Base-by-base conservation (phyloP, 2,888 invertebrate species). In the Tortrix viridana region DNA sequence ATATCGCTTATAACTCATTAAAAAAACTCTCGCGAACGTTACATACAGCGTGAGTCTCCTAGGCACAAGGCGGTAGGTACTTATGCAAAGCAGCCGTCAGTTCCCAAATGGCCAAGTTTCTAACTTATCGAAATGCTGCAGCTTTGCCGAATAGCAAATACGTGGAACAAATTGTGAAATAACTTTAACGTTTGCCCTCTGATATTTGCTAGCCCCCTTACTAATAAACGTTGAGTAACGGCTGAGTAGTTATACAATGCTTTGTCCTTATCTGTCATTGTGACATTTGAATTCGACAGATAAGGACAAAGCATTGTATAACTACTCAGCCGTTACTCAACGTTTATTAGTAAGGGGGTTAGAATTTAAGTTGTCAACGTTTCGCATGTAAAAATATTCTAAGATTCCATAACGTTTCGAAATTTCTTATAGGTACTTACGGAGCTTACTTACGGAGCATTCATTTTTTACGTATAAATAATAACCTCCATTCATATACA, bases 81-180 rank as follows among this genome's bases (percentile, higher is more conserved):
- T 23, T 62, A n/a, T n/a, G 62, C 46, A 52, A 61, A 56, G 38
- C 50, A 62, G 50, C 16, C 43, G 53, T 49, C 49, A 60, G 60
- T 41, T 62, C 71, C 71, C 71, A 74, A 78, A 78, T 73, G 74
- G 67, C 62, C 68, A 74, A 82, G 71, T 79, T 81, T 65, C 53
- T 65, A 77, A 80, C 69, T 82, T 79, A 75, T 79, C 72, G 72
- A 66, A 71, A 62, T 63, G 65, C 62, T 60, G 50, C 67, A 61
- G 60, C 57, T 55, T 56, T 53, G 53, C 50, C 18, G 52, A 65
- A 65, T 65, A 61, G 20, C 56, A 67, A 59, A 61, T 61, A 65
- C 54, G 61, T 49, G 65, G 32, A 57, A 54, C 53, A 65, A 65
- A 65, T 61, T 58, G 65, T 56, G 47, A 60, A 61, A 65, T 61